phyloP scores from a whole-genome alignment of 1,140 invertebrate genomes.

The Cataglyphis hispanica region DNA sequence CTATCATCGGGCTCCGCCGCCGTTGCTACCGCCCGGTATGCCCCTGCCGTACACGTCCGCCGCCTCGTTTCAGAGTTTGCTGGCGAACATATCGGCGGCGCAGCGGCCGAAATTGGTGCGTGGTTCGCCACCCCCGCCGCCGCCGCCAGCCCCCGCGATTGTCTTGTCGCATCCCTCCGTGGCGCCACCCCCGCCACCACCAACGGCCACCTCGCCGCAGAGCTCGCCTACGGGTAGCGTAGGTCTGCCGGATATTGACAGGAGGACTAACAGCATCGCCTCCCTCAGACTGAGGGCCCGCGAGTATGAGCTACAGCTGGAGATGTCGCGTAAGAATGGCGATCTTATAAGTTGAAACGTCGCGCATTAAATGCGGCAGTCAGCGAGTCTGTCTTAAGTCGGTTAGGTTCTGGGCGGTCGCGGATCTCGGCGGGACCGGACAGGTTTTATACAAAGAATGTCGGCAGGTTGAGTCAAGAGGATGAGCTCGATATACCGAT shows the following conservation, averaged over 20 bases:
- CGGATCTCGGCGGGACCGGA: not conserved
- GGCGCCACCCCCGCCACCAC: slow-evolving; percentile 83
- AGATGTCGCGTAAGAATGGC: slow-evolving; percentile 93
- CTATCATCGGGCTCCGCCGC: slow-evolving; percentile 89
- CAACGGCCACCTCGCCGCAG: slow-evolving; percentile 82
- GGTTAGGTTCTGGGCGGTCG: not conserved
- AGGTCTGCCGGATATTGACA: slow-evolving; percentile 90
- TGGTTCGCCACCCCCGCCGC: slow-evolving; percentile 83
- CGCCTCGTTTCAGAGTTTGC: slow-evolving; percentile 93
- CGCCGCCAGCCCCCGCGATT: slow-evolving; percentile 87
- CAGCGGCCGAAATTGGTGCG: slow-evolving; percentile 87
- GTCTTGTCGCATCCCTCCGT: slow-evolving; percentile 81
- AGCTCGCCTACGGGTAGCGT: slow-evolving; percentile 81
- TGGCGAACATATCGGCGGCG: slow-evolving; percentile 93
- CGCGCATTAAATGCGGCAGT: not conserved
- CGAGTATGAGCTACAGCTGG: slow-evolving; percentile 95
- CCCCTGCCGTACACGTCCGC: slow-evolving; percentile 89
- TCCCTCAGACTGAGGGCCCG: slow-evolving; percentile 95
- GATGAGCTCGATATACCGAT: not conserved
- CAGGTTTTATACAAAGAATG: not conserved
- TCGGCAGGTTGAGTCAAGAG: not conserved
- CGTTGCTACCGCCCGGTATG: slow-evolving; percentile 89
- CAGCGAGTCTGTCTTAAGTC: not conserved
- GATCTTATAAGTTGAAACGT: slow-evolving; percentile 91
- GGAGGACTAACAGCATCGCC: slow-evolving; percentile 95